Conservation (phyloP, 2,113 vertebrate genomes). For the Noctilio leporinus region DNA sequence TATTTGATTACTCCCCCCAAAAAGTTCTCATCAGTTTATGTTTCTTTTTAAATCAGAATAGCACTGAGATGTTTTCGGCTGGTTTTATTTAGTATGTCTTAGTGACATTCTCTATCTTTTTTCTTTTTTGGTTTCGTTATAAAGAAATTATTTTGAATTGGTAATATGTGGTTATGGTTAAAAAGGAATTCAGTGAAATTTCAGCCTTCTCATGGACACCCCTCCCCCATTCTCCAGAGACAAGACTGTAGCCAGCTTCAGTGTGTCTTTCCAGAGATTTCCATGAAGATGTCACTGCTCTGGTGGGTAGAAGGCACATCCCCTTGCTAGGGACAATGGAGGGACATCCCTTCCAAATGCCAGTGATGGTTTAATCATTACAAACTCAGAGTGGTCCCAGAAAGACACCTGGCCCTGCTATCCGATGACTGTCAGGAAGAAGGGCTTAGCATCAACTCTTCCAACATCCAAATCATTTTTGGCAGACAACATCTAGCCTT, state of each 20-base stretch:
- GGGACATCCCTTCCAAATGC: not conserved
- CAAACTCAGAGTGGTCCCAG: not conserved
- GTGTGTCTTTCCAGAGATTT: not conserved
- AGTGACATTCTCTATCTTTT: not conserved
- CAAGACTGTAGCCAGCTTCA: not conserved
- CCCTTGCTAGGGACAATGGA: not conserved
- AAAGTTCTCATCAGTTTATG: not conserved
- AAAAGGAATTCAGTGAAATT: not conserved
- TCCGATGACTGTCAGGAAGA: conserved; percentile 2
- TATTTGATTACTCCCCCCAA: not conserved
- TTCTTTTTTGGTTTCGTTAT: not conserved
- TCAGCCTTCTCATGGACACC: not conserved
- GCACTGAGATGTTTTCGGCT: not conserved
- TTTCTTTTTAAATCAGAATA: not conserved
- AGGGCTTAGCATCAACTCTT: not conserved
- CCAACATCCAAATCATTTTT: conserved; percentile 2
- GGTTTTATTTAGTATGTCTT: not conserved
- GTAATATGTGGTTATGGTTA: not conserved
- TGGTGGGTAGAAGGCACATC: not conserved
- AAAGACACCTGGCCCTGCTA: not conserved
- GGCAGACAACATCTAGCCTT: not conserved
- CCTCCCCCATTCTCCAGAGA: not conserved
- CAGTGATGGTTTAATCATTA: not conserved
- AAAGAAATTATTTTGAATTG: not conserved
- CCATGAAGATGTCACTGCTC: not conserved